Evolutionary conservation across 1,140 invertebrate species (phyloP), one percentile per base, ranked within the genome.

Genomic region (Drosophila dunni): DNA sequence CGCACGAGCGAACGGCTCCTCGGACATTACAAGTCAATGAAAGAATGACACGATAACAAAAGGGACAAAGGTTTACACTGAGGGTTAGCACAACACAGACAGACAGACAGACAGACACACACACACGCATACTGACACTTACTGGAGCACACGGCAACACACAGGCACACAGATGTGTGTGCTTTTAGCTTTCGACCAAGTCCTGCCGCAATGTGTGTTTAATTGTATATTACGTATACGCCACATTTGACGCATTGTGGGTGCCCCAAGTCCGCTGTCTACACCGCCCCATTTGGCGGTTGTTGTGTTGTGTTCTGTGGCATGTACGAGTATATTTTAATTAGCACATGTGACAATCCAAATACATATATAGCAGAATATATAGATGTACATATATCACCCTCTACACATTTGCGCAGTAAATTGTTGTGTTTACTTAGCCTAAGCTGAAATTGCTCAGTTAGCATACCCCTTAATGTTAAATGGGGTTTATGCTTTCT

Each of bases 141-240:
- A 5, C 24, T 5, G 24, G 24, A 1, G 1, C 24, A 29, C 24
- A 29, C 24, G 24, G 24, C 6, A 29, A 46, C 36, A 46, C 36
- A 50, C 38, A 40, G 33, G 42, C 40, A 46, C 11, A n/a, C 13
- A 44, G 42, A 11, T 61, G 13, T 62, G 42, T 61, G 13, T 62
- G 42, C 63, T 42, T 36, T 54, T 60, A 48, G 20, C 58, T 50
- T 62, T 36, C 29, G 45, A 36, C 45, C 62, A 11, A 53, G 34
- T 45, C 46, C 54, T 54, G 46, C 46, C 71, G 17, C 75, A 78
- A 75, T 75, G 71, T 73, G 62, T 65, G 62, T 73, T 86, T 81
- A 86, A 85, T 88, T 88, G 64, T 82, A 88, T 73, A 88, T 85
- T 85, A 86, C 83, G 71, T 82, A 85, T 88, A 79, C 83, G 83